phyloP scores from a whole-genome alignment of 2,797 vertebrate species.

The Mallotus villosus region DNA sequence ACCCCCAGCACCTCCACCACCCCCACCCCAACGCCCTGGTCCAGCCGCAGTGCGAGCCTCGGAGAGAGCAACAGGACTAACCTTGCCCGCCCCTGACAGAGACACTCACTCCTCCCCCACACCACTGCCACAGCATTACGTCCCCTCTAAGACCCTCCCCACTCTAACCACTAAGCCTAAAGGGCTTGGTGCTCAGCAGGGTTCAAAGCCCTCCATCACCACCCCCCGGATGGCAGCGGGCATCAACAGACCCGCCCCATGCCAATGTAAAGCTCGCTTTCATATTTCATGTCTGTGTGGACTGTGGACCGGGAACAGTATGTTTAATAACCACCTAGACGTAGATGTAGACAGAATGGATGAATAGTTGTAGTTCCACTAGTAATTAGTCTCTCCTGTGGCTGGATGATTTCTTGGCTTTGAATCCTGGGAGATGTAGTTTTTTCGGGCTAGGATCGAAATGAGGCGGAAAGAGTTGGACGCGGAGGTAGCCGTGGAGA shows the following conservation, averaged over 20 bases:
- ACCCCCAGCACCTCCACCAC: background rate
- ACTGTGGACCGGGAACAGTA: constrained; percentile 81
- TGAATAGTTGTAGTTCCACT: constrained; percentile 13
- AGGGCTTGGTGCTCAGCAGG: constrained; percentile 34
- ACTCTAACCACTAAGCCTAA: constrained; percentile 23
- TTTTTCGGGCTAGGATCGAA: background rate
- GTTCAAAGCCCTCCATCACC: constrained; percentile 33
- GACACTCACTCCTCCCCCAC: constrained; percentile 20
- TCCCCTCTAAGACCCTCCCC: constrained; percentile 45
- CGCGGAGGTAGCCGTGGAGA: constrained; percentile 28
- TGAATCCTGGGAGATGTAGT: constrained; percentile 26
- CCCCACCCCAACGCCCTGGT: constrained; percentile 9
- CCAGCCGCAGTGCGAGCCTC: no score
- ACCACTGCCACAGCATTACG: constrained; percentile 14
- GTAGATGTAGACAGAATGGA: constrained; percentile 70
- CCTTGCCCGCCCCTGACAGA: constrained; percentile 21
- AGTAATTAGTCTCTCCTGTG: constrained; percentile 11
- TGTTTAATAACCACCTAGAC: constrained; percentile 69
- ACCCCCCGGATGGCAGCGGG: constrained; percentile 22
- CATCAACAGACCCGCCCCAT: constrained; percentile 53
- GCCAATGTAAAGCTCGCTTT: constrained; percentile 72
- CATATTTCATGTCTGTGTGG: constrained; percentile 77
- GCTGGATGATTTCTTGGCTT: constrained; percentile 39
- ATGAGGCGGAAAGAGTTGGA: constrained; percentile 25
- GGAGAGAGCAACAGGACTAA: constrained; percentile 37